Evolutionary conservation across 2,888 invertebrate species (phyloP).

Genomic region (Nomada flava): DNA sequence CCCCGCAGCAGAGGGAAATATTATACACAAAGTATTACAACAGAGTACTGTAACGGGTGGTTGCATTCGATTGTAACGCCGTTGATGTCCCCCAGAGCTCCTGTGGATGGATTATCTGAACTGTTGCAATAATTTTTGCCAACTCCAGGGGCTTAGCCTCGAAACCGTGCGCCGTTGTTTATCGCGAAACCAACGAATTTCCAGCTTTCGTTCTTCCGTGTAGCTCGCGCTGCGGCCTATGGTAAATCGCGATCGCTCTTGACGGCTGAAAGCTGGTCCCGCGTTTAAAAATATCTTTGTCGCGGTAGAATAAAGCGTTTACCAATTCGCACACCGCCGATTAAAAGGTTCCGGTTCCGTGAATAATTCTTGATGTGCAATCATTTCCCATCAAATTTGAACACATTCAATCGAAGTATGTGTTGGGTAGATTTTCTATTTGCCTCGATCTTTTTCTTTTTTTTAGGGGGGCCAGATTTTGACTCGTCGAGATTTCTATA

Average conservation of each 20-base stretch:
- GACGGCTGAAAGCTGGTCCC: not conserved
- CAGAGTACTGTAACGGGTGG: not conserved
- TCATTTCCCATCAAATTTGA: conserved; percentile 18
- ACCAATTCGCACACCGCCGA: not conserved
- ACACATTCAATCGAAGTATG: conserved; percentile 1
- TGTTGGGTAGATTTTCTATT: not conserved
- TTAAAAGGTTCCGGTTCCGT: not conserved
- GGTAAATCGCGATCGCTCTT: conserved; percentile 12
- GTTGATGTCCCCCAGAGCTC: not conserved
- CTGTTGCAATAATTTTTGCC: conserved; percentile 40
- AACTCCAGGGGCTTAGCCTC: conserved; percentile 15
- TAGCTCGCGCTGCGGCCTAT: not conserved
- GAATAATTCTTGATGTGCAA: not conserved
- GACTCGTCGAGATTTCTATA: too few species aligned
- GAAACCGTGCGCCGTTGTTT: conserved; percentile 25
- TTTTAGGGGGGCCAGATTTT: too few species aligned
- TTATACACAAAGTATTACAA: conserved; percentile 46
- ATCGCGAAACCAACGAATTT: conserved; percentile 36
- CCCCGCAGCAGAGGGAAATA: conserved; percentile 40
- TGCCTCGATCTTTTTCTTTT: too few species aligned
- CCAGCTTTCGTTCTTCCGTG: conserved; percentile 9
- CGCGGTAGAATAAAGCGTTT: not conserved
- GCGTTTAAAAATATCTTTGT: conserved; percentile 12
- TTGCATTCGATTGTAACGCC: not conserved
- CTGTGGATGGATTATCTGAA: conserved; percentile 41